Base-by-base conservation (phyloP, 1,140 invertebrate genomes). In the Aphidius ervi region DNA sequence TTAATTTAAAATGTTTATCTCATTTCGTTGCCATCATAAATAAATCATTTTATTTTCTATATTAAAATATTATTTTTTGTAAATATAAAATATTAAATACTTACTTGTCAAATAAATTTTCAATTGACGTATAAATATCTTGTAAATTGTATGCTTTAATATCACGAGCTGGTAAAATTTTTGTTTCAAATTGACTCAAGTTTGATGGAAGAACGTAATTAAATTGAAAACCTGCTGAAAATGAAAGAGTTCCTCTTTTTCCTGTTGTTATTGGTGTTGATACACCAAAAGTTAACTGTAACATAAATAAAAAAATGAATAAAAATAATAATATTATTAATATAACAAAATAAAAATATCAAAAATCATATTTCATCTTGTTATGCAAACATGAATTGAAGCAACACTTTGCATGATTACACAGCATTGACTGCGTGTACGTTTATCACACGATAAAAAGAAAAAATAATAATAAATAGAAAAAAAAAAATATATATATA, bases 131-230 rank as follows among this genome's bases (percentile, higher is more conserved):
- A 58, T 80, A 79, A 62, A 74, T 64, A 67, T 74, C 69, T 62
- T 67, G 68, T 58, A 80, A 67, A 62, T 70, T 58, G 57, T 61
- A 65, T 75, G 70, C 16, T 58, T 70, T 65, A 37, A 63, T 65
- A 31, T 68, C 64, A 40, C 75, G 72, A 39, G 68, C 64, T 8
- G 71, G 65, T 60, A 77, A 59, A 31, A 75, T 64, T 46, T 65
- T 70, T 45, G 73, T 64, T 58, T 74, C 70, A 10, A 80, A 70
- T 65, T 80, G 72, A 63, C 72, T 74, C 66, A 69, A 54, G 70
- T 80, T 79, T 68, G 67, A 74, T 23, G 78, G 76, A 61, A 79
- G 63, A 9, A 39, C 64, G 63, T 73, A 79, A 68, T 80, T 79
- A 67, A 79, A 72, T 71, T 80, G 78, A 68, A 72, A 78, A 49